Conservation (phyloP, 2,113 vertebrate genomes). For the Callaeas wilsoni region DNA sequence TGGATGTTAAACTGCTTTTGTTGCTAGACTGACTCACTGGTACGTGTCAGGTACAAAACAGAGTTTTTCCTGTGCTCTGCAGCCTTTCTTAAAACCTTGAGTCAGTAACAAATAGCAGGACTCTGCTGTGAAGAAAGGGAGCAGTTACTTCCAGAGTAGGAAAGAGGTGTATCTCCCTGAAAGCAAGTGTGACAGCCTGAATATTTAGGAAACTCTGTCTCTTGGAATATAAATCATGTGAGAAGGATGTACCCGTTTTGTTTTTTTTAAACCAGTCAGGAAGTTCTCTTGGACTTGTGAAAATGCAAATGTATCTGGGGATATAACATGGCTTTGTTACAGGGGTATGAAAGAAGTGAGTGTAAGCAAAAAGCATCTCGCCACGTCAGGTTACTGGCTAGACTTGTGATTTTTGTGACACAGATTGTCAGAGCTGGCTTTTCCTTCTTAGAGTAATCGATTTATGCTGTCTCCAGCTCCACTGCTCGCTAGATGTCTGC, state of each 20-base stretch:
- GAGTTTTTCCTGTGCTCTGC: not conserved
- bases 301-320: not conserved
- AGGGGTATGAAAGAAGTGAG: not conserved
- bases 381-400: conserved; percentile 29
- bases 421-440: not conserved
- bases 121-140: not conserved
- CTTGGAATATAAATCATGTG: not conserved
- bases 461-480: not conserved
- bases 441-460: not conserved
- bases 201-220: not conserved
- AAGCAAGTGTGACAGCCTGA: not conserved
- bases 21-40: not conserved
- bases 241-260: not conserved
- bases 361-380: conserved; percentile 20
- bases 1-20: not conserved
- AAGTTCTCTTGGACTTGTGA: not conserved
- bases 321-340: conserved; percentile 1
- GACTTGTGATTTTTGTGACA: not conserved
- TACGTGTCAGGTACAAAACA: not conserved
- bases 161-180: not conserved
- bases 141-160: not conserved
- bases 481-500: not conserved
- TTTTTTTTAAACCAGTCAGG: not conserved
- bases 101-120: not conserved
- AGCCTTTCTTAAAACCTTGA: not conserved